phyloP scores from a whole-genome alignment of 2,888 invertebrate species.

The Actias luna region DNA sequence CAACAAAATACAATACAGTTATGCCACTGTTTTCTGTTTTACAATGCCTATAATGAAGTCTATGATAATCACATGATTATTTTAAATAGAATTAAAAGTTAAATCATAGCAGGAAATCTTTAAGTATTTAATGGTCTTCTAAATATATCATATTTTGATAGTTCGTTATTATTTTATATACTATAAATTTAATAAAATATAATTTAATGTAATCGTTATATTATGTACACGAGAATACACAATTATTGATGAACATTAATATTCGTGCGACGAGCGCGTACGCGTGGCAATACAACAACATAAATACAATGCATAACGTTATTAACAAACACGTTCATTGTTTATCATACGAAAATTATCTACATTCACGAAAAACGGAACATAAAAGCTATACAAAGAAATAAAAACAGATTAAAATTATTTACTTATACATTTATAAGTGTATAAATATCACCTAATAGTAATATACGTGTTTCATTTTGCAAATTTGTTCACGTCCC shows the following conservation, averaged over 20 bases:
- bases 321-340: constrained; percentile 11
- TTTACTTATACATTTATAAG: not conserved
- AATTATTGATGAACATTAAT: constrained; percentile 14
- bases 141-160: not conserved
- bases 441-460: too few species aligned
- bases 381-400: not conserved
- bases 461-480: not conserved
- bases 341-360: constrained; percentile 11
- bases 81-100: too few species aligned
- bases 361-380: constrained; percentile 1
- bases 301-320: constrained; percentile 34
- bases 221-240: not conserved
- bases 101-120: too few species aligned
- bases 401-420: not conserved
- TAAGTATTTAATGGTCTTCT: not conserved
- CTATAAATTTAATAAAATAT: not conserved
- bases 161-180: not conserved
- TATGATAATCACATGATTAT: too few species aligned
- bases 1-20: too few species aligned
- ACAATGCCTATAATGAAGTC: too few species aligned
- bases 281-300: constrained; percentile 36
- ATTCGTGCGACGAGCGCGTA: constrained; percentile 31
- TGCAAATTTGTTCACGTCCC: not conserved
- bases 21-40: too few species aligned
- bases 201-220: not conserved